Conservation (phyloP, 2,888 invertebrate species). For the Choristoneura rosaceana region DNA sequence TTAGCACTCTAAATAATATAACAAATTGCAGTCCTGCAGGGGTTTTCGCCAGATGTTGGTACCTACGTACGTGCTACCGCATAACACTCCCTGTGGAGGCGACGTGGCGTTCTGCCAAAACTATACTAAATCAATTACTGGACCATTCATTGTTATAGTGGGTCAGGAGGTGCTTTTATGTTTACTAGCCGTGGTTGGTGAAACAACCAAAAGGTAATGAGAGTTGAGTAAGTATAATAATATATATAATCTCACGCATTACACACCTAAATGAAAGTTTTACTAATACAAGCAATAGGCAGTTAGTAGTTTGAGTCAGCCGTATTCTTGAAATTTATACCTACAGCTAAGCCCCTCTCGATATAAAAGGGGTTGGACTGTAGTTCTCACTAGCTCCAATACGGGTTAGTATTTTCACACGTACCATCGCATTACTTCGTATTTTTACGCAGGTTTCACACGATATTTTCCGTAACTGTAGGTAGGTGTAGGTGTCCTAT, state of each 20-base stretch:
- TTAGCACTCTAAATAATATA: background rate
- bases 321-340: too few species aligned
- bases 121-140: constrained; percentile 29
- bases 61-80: constrained; percentile 2
- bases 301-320: too few species aligned
- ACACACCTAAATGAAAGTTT: too few species aligned
- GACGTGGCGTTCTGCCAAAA: constrained; percentile 48
- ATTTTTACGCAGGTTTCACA: too few species aligned
- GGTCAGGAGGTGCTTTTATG: constrained; percentile 11
- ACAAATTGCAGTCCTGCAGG: background rate
- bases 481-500: too few species aligned
- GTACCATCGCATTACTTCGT: too few species aligned
- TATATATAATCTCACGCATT: background rate
- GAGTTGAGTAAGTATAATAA: background rate
- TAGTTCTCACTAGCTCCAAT: too few species aligned
- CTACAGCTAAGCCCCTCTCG: too few species aligned
- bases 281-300: too few species aligned
- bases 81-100: constrained; percentile 16
- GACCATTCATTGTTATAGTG: constrained; percentile 5
- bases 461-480: too few species aligned
- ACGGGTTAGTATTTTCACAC: too few species aligned
- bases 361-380: too few species aligned
- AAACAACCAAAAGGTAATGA: background rate
- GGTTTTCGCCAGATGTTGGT: background rate
- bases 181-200: background rate